These are phyloP conservation scores for Cepaea nemoralis DNA, from an alignment of 1,140 invertebrate species.

Conservation along the genomic window DNA sequence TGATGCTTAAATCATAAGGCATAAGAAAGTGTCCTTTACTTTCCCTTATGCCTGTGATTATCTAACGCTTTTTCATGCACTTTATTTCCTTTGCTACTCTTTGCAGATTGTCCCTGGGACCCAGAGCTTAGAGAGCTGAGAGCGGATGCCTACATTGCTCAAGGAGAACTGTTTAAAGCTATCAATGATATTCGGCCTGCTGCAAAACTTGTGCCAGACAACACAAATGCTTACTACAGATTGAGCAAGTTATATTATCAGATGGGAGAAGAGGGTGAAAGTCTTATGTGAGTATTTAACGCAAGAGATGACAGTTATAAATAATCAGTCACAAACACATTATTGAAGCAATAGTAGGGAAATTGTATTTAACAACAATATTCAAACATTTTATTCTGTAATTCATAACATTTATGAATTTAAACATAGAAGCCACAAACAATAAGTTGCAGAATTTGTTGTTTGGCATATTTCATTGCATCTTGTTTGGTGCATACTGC, in stretches of 20 bases:
- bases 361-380: no score
- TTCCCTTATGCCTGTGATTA: neutral
- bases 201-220: conserved; percentile 91
- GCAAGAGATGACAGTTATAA: no score
- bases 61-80: neutral
- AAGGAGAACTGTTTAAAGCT: conserved; percentile 87
- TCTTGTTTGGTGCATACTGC: no score
- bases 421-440: no score
- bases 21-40: no score
- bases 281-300: conserved; percentile 83
- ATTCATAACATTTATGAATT: no score
- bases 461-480: no score
- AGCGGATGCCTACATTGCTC: conserved; percentile 85
- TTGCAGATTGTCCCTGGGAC: conserved; percentile 87
- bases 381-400: no score
- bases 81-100: neutral
- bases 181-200: conserved; percentile 91
- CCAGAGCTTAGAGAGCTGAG: conserved; percentile 85
- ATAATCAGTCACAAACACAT: no score
- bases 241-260: conserved; percentile 88
- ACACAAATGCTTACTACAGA: conserved; percentile 89
- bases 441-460: no score
- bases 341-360: no score
- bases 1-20: no score
- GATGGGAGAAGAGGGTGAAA: conserved; percentile 90